These are phyloP conservation scores for Trididemnum clinides DNA, from an alignment of 23 tunicate species.

Conservation along the genomic window DNA sequence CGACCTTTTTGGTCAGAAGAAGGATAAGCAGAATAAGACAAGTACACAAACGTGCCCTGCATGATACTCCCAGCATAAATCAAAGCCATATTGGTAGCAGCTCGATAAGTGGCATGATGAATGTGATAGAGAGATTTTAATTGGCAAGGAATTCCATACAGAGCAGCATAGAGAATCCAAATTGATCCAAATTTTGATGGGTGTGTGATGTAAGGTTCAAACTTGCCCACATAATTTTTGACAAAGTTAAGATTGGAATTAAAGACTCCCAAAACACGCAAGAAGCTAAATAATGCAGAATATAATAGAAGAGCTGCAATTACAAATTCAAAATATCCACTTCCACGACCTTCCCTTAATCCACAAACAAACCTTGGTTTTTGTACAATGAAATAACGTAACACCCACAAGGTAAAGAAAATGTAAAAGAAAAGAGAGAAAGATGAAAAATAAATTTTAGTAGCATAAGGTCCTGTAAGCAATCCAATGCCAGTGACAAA, in stretches of 20 bases:
- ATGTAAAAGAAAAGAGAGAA: too few species aligned
- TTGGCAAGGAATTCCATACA: constrained; percentile 60
- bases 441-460: constrained; percentile 9
- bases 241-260: constrained; percentile 41
- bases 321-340: too few species aligned
- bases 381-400: too few species aligned
- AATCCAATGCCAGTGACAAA: constrained; percentile 53
- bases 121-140: constrained; percentile 26
- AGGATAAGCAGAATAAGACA: constrained; percentile 42
- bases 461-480: constrained; percentile 44
- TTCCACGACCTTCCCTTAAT: too few species aligned
- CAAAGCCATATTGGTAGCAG: constrained; percentile 36
- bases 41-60: constrained; percentile 43
- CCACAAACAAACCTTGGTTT: too few species aligned
- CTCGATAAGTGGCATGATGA: background rate
- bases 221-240: constrained; percentile 37
- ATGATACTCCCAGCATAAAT: constrained; percentile 46
- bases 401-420: too few species aligned
- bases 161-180: constrained; percentile 43
- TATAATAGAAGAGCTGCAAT: constrained; percentile 37
- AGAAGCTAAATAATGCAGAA: constrained; percentile 17
- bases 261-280: constrained; percentile 70
- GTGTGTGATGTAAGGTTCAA: constrained; percentile 69
- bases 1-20: constrained; percentile 25
- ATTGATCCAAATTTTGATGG: constrained; percentile 47